Evolutionary conservation across 2,113 vertebrate species (phyloP).

Genomic region (Anser brachyrhynchus): DNA sequence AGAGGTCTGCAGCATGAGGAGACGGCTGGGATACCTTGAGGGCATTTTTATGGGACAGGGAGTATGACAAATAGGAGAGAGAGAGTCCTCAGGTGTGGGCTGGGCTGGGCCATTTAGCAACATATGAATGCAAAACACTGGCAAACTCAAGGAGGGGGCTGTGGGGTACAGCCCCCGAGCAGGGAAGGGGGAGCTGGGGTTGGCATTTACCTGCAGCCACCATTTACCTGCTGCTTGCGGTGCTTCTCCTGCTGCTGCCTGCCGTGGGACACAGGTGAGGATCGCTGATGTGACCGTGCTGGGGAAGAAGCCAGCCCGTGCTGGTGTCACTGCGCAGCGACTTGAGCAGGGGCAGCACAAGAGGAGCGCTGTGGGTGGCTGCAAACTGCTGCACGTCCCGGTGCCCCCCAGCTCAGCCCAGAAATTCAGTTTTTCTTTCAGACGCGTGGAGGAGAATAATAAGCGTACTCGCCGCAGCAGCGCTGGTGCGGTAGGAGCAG

Average conservation of each 20-base stretch:
- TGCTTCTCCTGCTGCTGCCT: background rate
- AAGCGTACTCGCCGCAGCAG: fast-evolving
- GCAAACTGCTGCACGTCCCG: fast-evolving
- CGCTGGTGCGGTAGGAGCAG: background rate
- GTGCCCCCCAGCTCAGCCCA: fast-evolving
- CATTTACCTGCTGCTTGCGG: fast-evolving
- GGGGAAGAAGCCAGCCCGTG: background rate
- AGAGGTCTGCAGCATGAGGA: background rate
- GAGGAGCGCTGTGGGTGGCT: background rate
- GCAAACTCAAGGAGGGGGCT: background rate
- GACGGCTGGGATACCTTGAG: too few species aligned
- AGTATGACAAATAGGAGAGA: too few species aligned
- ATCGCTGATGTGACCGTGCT: fast-evolving
- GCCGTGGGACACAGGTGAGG: fast-evolving
- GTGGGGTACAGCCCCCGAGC: fast-evolving
- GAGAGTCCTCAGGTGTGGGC: fast-evolving
- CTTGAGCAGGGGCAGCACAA: background rate
- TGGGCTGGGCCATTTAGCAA: background rate
- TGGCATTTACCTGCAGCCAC: background rate
- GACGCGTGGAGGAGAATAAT: fast-evolving
- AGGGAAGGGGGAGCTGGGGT: too few species aligned
- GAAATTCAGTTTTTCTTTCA: background rate
- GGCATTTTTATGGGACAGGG: background rate
- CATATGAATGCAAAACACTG: fast-evolving
- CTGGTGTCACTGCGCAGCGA: fast-evolving